Evolutionary conservation across 2,888 invertebrate genomes (phyloP).

Genomic region (Agapostemon virescens): DNA sequence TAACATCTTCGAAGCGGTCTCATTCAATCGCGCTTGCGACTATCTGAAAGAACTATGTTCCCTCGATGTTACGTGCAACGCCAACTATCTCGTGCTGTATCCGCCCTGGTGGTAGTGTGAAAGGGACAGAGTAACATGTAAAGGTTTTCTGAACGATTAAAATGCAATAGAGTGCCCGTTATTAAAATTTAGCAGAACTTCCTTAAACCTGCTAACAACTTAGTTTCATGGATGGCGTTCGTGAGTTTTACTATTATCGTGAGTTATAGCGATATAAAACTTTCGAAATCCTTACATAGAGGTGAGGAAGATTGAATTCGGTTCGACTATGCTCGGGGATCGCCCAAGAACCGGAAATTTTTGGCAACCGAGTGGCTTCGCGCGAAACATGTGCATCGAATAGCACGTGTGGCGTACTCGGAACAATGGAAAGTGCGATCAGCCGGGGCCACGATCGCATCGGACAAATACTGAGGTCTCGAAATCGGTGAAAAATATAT

Average conservation of each 20-base stretch:
- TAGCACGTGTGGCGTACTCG: conserved; percentile 14
- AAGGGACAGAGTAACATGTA: background rate
- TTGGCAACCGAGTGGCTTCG: conserved; percentile 10
- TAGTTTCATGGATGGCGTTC: no score
- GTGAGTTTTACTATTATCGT: no score
- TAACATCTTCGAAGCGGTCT: conserved; percentile 17
- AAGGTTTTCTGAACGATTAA: background rate
- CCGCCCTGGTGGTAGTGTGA: background rate
- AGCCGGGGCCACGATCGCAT: conserved; percentile 6
- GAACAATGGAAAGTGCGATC: conserved; percentile 16
- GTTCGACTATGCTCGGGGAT: conserved; percentile 1
- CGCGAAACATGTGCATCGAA: conserved; percentile 20
- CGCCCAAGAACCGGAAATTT: background rate
- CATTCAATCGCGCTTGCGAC: conserved; percentile 21
- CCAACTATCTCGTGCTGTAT: background rate
- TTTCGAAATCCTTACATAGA: background rate
- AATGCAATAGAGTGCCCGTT: no score
- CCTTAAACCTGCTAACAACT: no score
- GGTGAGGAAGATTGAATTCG: background rate
- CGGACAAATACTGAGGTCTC: conserved; percentile 1
- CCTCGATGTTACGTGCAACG: background rate
- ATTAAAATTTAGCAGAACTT: no score
- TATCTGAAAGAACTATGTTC: background rate
- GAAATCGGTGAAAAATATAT: conserved; percentile 8
- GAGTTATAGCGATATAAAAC: no score